These are phyloP conservation scores for Tympanoctomys barrerae DNA, from an alignment of 2,797 vertebrate species.

Conservation along the genomic window DNA sequence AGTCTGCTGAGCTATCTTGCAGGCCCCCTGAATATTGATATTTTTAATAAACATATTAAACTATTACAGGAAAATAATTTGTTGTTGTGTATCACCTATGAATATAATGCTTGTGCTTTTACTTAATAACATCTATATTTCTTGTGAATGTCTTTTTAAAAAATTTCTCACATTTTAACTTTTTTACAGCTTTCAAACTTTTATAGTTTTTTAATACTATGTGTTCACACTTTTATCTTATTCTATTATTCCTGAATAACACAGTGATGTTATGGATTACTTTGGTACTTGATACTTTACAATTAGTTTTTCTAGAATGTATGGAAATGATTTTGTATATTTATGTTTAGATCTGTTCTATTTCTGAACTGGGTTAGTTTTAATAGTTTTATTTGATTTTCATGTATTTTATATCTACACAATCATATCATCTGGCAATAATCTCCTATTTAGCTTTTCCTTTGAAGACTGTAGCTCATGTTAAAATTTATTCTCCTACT, in stretches of 20 bases:
- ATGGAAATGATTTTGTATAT: constrained; percentile 21
- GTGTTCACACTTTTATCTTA: background rate
- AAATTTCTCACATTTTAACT: constrained; percentile 24
- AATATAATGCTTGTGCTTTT: constrained; percentile 4
- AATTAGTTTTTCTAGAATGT: background rate
- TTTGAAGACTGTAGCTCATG: constrained; percentile 36
- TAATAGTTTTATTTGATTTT: constrained; percentile 63
- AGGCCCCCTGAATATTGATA: background rate
- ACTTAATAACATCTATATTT: constrained; percentile 54
- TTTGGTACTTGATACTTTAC: constrained; percentile 18
- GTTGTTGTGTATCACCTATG: background rate
- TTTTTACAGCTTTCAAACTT: constrained; percentile 39
- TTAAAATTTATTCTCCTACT: constrained; percentile 31
- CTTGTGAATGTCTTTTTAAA: constrained; percentile 33
- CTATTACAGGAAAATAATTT: background rate
- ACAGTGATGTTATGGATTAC: background rate
- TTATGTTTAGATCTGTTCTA: constrained; percentile 46
- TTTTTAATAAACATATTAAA: background rate
- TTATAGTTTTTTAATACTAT: constrained; percentile 33
- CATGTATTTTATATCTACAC: constrained; percentile 37
- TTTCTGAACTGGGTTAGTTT: constrained; percentile 49
- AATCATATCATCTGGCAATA: constrained; percentile 50
- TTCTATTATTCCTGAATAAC: constrained; percentile 28
- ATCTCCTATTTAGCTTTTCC: constrained; percentile 28
- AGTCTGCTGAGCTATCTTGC: no score